phyloP scores from a whole-genome alignment of 2,113 vertebrate genomes.

The Loxodonta africana region DNA sequence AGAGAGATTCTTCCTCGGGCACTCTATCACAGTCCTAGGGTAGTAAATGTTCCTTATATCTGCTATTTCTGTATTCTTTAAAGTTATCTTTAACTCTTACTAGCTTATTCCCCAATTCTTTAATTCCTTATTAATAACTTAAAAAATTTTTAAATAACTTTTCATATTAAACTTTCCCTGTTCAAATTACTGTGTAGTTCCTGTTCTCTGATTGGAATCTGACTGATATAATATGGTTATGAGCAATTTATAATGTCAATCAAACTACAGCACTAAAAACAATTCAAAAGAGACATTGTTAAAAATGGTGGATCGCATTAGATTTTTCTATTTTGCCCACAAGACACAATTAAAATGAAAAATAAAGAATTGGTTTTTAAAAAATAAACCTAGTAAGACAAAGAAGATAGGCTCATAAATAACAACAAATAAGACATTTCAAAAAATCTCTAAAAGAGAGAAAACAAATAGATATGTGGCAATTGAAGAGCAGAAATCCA shows the following conservation, averaged over 20 bases:
- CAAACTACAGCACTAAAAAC: no score
- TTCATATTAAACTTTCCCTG: background rate
- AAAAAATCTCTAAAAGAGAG: background rate
- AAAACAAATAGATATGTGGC: no score
- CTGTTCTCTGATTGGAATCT: background rate
- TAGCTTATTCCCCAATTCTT: background rate
- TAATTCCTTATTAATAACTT: background rate
- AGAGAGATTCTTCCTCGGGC: no score
- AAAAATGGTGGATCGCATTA: no score
- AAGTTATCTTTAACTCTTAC: no score
- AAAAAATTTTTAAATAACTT: no score
- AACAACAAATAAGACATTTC: background rate
- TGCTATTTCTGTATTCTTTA: no score
- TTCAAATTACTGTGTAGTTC: background rate
- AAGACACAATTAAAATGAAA: background rate
- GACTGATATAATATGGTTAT: background rate
- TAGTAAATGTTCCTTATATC: background rate
- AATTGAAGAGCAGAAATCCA: no score
- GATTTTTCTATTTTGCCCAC: background rate
- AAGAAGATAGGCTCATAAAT: background rate
- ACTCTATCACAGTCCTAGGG: no score
- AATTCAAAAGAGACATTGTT: no score
- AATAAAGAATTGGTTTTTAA: background rate
- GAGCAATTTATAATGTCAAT: no score
- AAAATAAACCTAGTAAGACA: background rate